Percentiles rank a stretch among this genome's conserved stretches.
Evolutionary conservation across 1,140 invertebrate genomes (phyloP).

Genomic region (Meloidogyne exigua): DNA sequence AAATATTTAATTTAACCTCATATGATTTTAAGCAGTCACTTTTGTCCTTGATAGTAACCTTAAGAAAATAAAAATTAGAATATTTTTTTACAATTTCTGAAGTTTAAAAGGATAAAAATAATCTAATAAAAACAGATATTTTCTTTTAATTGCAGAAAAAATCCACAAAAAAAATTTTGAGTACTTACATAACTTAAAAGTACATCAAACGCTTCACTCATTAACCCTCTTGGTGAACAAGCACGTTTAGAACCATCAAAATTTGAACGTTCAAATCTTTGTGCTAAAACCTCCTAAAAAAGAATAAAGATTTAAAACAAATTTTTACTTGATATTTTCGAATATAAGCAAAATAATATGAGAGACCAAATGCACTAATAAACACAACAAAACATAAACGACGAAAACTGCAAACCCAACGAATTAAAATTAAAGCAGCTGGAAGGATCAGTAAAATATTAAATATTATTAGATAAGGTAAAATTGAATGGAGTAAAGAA

Average conservation of each 20-base stretch:
- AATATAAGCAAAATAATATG: slow-evolving; percentile 46
- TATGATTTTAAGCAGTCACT: slow-evolving; percentile 44
- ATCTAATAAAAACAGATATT: no score
- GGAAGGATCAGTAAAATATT: slow-evolving; percentile 38
- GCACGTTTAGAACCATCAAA: not conserved
- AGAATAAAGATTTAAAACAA: slow-evolving; percentile 1
- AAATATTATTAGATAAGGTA: slow-evolving; percentile 41
- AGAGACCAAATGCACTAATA: slow-evolving; percentile 35
- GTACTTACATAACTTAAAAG: slow-evolving; percentile 43
- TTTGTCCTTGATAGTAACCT: slow-evolving; percentile 41
- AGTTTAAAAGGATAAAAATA: no score
- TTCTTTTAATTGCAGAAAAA: no score
- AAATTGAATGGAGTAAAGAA: slow-evolving; percentile 12
- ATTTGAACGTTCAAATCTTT: slow-evolving; percentile 38
- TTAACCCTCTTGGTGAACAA: slow-evolving; percentile 41
- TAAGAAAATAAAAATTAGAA: not conserved
- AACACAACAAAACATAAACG: slow-evolving; percentile 35
- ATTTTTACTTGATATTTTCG: slow-evolving; percentile 41
- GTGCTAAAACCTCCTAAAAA: slow-evolving; percentile 43
- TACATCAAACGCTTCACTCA: slow-evolving; percentile 43
- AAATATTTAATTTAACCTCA: slow-evolving; percentile 34
- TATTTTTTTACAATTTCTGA: no score
- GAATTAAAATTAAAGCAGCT: slow-evolving; percentile 35
- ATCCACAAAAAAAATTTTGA: not conserved
- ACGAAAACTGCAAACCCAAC: slow-evolving; percentile 15